Evolutionary conservation across 2,888 invertebrate species (phyloP), one percentile per base, ranked within the genome.

Genomic region (Trichopoda pennipes): DNA sequence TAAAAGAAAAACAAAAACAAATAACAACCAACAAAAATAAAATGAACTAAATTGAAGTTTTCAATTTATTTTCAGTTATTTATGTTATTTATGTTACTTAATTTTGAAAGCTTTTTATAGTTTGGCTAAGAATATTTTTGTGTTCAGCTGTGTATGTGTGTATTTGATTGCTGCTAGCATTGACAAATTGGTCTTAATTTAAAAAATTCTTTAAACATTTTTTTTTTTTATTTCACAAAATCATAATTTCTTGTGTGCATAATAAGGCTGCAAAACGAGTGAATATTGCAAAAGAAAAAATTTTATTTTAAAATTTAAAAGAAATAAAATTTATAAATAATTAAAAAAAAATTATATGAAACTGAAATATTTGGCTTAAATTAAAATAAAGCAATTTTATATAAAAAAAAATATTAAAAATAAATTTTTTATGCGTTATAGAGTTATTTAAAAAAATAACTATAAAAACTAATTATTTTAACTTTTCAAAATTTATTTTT

Each of bases 171-270:
- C 7, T 12, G 12, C 12, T 44, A 42, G 7, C 35, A 64, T 58
- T 42, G 19, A 19, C 28, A 49, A 75, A 58, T 58, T 58, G 49
- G 58, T 28, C 58, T 58, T 44, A 47, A 53, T 78, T 51, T 68
- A 44, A 28, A 60, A 79, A 78, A 73, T 79, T 79, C 78, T 79
- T 79, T 68, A n/a, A 72, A 73, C 49, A 56, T 58, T 64, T 21
- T 63, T 49, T 53, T 60, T 35, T 56, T 51, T 44, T 17, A 7
- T 38, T 38, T 10, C 60, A 60, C 44, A 60, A 60, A 73, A 72
- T 60, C 66, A 44, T 68, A 53, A 32, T 64, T 32, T 51, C 32
- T 58, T 64, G n/a, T 38, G 51, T 47, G 7, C 55, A 63, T n/a
- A 21, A 21, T 55, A 21, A 42, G 19, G 16, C 32, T 49, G 21